These are phyloP conservation scores for Notechis scutatus DNA, from an alignment of 2,113 vertebrate genomes.

Conservation along the genomic window DNA sequence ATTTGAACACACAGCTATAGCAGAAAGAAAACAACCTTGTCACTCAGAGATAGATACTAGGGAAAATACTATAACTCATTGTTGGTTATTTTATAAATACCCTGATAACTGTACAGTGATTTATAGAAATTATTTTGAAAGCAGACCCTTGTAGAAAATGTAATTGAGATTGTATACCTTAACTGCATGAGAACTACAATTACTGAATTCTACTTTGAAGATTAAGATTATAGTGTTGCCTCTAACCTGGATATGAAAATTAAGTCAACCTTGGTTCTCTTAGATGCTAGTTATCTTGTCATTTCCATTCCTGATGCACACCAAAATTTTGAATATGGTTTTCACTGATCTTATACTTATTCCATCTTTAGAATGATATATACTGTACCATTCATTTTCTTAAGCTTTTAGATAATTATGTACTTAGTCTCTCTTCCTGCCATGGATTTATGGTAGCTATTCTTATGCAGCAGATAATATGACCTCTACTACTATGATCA, in stretches of 20 bases:
- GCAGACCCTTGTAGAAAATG: background rate
- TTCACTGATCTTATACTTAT: too few species aligned
- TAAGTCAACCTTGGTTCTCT: too few species aligned
- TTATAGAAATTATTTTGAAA: background rate
- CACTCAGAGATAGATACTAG: background rate
- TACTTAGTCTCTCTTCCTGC: background rate
- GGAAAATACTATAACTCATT: background rate
- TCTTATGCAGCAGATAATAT: background rate
- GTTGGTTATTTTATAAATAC: background rate
- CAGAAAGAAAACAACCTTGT: background rate
- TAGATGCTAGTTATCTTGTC: too few species aligned
- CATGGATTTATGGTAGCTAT: background rate
- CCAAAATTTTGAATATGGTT: too few species aligned
- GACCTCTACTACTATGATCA: background rate
- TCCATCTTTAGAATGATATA: too few species aligned
- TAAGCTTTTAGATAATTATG: too few species aligned
- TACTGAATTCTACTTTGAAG: background rate
- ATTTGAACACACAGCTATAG: background rate
- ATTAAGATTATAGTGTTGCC: too few species aligned
- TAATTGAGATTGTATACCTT: background rate
- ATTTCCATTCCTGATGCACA: too few species aligned
- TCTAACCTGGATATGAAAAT: too few species aligned
- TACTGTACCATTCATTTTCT: too few species aligned
- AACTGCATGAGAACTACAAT: background rate
- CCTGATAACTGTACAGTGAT: background rate